These are phyloP conservation scores for Phyllopteryx taeniolatus DNA, from an alignment of 2,113 vertebrate species.

Conservation along the genomic window DNA sequence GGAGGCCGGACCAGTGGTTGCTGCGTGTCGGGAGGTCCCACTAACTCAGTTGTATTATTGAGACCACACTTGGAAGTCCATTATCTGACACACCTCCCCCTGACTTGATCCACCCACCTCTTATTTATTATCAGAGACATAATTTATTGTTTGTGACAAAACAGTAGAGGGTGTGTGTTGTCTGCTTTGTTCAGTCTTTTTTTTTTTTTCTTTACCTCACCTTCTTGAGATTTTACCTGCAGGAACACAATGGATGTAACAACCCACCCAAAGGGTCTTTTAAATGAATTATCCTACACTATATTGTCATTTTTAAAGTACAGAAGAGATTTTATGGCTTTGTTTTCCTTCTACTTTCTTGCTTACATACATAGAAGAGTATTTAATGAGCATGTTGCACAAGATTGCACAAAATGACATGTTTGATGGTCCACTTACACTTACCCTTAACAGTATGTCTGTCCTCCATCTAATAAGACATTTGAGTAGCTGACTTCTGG, in stretches of 20 bases:
- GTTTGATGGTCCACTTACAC: not conserved
- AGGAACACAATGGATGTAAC: constrained; percentile 34
- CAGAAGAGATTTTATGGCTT: constrained; percentile 5
- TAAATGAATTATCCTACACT: not conserved
- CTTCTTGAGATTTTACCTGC: constrained; percentile 37
- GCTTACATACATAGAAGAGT: constrained; percentile 6
- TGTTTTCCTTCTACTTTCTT: constrained; percentile 3
- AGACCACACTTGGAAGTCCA: constrained; percentile 23
- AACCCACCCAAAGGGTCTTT: constrained; percentile 28
- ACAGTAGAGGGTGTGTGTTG: constrained; percentile 10
- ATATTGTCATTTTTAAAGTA: constrained; percentile 8
- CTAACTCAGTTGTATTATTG: constrained; percentile 25
- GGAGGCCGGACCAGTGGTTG: constrained; percentile 23
- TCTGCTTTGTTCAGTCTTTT: constrained; percentile 8
- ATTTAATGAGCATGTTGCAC: constrained; percentile 23
- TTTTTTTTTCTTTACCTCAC: constrained; percentile 11
- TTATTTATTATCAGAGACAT: constrained; percentile 64
- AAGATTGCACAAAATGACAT: constrained; percentile 8
- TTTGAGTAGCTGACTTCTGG: constrained; percentile 22
- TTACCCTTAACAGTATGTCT: not conserved
- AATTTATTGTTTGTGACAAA: constrained; percentile 54
- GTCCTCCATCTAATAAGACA: constrained; percentile 1
- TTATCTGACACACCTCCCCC: constrained; percentile 23
- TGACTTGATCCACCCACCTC: constrained; percentile 25
- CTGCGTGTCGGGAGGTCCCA: constrained; percentile 14